phyloP scores from a whole-genome alignment of 2,797 vertebrate genomes.

The Pantherophis vulpinus region DNA sequence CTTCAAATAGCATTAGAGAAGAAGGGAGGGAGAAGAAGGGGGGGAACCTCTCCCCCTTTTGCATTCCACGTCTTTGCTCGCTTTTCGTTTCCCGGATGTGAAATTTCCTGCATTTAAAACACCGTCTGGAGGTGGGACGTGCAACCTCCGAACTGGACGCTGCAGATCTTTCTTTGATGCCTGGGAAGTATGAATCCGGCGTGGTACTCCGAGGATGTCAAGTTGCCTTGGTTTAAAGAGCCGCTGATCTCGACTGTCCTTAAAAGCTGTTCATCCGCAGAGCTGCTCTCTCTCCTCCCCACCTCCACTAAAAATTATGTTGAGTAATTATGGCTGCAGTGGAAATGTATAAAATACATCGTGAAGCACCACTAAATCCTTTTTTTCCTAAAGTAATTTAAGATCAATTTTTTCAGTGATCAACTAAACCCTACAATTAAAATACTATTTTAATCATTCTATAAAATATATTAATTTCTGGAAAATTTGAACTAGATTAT shows the following conservation, averaged over 20 bases:
- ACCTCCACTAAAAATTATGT: not conserved
- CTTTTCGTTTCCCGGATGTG: conserved; percentile 82
- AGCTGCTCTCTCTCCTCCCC: not conserved
- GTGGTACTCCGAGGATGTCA: not conserved
- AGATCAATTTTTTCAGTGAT: not conserved
- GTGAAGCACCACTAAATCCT: not conserved
- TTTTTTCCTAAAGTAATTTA: not conserved
- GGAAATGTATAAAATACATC: not conserved
- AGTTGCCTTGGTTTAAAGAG: not conserved
- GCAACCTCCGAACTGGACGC: not conserved
- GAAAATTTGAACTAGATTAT: not conserved
- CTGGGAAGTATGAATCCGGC: not conserved
- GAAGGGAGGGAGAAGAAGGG: conserved; percentile 5
- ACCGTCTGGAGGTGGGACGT: not conserved
- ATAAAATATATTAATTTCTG: not conserved
- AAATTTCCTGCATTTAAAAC: conserved; percentile 57
- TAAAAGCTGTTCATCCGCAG: not conserved
- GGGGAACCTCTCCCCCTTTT: conserved; percentile 35
- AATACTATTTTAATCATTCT: not conserved
- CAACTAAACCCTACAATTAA: not conserved
- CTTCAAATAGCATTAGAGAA: conserved; percentile 7
- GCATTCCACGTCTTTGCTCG: conserved; percentile 78
- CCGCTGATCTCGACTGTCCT: not conserved
- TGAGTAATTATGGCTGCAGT: not conserved
- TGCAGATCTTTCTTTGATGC: not conserved